Evolutionary conservation across 1,140 invertebrate genomes (phyloP), one percentile per base, ranked within the genome.

Genomic region (Leptinotarsa lineolata): DNA sequence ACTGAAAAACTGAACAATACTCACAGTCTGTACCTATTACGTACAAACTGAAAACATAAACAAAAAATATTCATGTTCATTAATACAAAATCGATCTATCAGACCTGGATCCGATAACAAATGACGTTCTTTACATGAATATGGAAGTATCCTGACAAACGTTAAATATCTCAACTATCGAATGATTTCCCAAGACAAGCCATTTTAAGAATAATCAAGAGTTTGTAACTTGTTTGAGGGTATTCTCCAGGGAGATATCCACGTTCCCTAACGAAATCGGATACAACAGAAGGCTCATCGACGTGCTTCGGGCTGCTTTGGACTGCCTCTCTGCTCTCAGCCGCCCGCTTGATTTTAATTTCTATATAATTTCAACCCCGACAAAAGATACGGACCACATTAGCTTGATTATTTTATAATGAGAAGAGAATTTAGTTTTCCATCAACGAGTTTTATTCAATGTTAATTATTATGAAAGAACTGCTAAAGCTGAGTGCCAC

Each of bases 151-250:
- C 30, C 20, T 58, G 45, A 54, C 13, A 54, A 60, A 30, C 65
- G 44, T 67, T 70, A 68, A 75, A 70, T 72, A 72, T 72, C 67
- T 61, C 60, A 54, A 45, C 74, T 72, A 75, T 72, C 67, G 69
- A 68, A 64, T 72, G 74, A 75, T 75, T 75, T 75, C 68, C 74
- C 74, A 30, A 69, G 68, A 72, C 66, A 72, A 72, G 68, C 59
- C 67, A 72, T 72, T 75, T 75, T 75, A 75, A 72, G 67, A 67
- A 72, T 75, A 75, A 75, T 75, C 74, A 75, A 68, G 74, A 75
- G 71, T 72, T 72, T 68, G 71, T 72, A 72, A 72, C 65, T 75
- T 72, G 68, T 75, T 75, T 75, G 74, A 45, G 4, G 54, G 71
- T 64, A 60, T 71, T 68, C 60, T 39, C 68, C 21, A 58, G 69